Percentiles rank a stretch among this genome's conserved stretches.
phyloP scores from a whole-genome alignment of 2,797 vertebrate genomes.

The Lates japonicus region DNA sequence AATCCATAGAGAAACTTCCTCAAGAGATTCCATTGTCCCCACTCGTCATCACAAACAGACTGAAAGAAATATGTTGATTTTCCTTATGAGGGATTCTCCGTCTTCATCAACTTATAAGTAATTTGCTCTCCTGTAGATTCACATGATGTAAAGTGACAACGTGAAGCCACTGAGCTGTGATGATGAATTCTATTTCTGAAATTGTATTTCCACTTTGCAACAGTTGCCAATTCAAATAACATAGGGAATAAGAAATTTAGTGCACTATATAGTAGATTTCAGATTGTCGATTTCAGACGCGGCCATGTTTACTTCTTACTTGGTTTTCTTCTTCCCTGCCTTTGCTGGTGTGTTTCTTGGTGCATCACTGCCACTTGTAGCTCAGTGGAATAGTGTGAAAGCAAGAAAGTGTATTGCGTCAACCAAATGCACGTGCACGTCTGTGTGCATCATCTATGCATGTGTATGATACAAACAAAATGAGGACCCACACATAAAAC shows the following conservation, averaged over 20 bases:
- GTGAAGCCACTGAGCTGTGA: constrained; percentile 9
- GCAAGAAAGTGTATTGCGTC: not conserved
- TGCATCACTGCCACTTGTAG: not conserved
- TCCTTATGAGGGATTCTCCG: not conserved
- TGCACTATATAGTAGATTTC: not conserved
- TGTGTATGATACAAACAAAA: too few species aligned
- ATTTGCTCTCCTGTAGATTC: not conserved
- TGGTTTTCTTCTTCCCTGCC: too few species aligned
- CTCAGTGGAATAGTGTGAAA: not conserved
- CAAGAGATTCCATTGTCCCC: not conserved
- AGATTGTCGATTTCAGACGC: not conserved
- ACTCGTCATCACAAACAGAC: not conserved
- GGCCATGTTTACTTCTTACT: too few species aligned
- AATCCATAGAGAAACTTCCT: not conserved
- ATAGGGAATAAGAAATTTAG: not conserved
- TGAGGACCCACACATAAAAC: not conserved
- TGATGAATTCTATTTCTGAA: constrained; percentile 38
- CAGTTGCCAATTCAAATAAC: not conserved
- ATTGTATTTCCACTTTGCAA: not conserved
- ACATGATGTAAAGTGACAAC: not conserved
- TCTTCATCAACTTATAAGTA: not conserved
- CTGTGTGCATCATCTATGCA: not conserved
- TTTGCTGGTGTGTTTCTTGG: not conserved
- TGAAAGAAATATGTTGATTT: not conserved
- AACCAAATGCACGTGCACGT: not conserved